Base-by-base conservation (phyloP, 2,113 vertebrate species). In the Lepidothrix coronata region DNA sequence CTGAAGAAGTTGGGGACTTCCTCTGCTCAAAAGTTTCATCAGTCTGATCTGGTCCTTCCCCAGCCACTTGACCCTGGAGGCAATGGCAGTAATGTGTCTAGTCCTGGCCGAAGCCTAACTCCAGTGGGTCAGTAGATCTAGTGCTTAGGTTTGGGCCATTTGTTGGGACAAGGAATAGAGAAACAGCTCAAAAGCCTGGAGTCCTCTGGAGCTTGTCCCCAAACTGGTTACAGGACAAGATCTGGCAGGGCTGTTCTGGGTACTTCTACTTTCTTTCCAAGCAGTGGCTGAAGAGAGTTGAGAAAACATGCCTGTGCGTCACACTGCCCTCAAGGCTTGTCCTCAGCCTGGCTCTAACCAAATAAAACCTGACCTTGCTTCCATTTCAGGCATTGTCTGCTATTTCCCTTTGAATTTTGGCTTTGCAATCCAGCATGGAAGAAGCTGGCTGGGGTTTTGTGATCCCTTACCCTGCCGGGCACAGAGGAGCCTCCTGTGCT, bases 281-380 rank as follows among this genome's bases (percentile, higher is more conserved):
- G 86, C 80, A n/a, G 76, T 51, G 65, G 55, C 72, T 77, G 72
- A 74, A 84, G 79, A 81, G 65, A 59, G 77, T 79, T 62, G 59
- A 85, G 75, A 57, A 93, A 94, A 86, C 88, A 87, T 33, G n/a
- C 46, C 41, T 54, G 55, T 86, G 68, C 5, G 11, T 89, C 84
- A 65, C 24, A 2, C 8, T 86, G 78, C 74, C 74, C 76, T 67
- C 49, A 33, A 85, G 63, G 76, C 92, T 85, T 78, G 92, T 91
- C 89, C 86, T 85, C 68, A 80, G 71, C 88, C 72, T 66, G 77
- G 51, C 63, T 82, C 30, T 87, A 80, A n/a, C 62, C 77, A 88
- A 94, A 80, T 62, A 91, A 77, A 81, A 70, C 81, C 59, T 93
- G 77, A 80, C n/a, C 71, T 88, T 79, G 25, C 84, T 72, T 96